Evolutionary conservation across 2,113 vertebrate genomes (phyloP), one percentile per base, ranked within the genome.

Genomic region (Tachycineta bicolor): DNA sequence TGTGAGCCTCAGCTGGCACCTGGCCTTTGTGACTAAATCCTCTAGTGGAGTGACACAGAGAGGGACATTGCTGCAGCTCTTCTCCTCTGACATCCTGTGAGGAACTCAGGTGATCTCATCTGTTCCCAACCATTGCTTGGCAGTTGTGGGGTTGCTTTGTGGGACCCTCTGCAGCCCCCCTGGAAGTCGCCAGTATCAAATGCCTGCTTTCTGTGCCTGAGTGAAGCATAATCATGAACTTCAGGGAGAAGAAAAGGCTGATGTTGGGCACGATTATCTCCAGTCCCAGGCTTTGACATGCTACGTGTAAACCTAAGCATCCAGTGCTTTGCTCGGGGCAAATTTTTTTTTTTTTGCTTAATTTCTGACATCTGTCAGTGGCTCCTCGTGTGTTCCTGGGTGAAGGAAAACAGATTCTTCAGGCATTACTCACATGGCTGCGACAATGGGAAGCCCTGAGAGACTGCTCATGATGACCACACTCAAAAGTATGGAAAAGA

Each of bases 341-440:
- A 74, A 94, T 91, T 77, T 68, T 77, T 68, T 91, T 77, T 68
- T 77, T 68, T 94, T 91, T 92, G 23, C 73, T 95, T 91, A 83
- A 75, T 93, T 87, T 89, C 79, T 97, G 94, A 96, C 76, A 87
- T 93, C 63, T 92, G 79, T 96, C 93, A 87, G 64, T 78, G 71
- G 18, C 44, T 94, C 33, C 29, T 26, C 34, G 28, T 21, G 7
- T 47, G 21, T 85, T 96, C 29, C 28, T 59, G 67, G 23, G 64
- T 85, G 82, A 96, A 78, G 46, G 43, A 29, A 76, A 75, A 83
- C 67, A 93, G 84, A 65, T 87, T 64, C 59, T 60, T 52, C 44
- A 33, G 80, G 39, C 83, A 10, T 75, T 75, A n/a, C 15, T 94
- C 1, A 0, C 4, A 0, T 69, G 52, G 16, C 16, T 91, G 29